Evolutionary conservation across 2,888 invertebrate species (phyloP).

Genomic region (Ecliptopera silaceata): DNA sequence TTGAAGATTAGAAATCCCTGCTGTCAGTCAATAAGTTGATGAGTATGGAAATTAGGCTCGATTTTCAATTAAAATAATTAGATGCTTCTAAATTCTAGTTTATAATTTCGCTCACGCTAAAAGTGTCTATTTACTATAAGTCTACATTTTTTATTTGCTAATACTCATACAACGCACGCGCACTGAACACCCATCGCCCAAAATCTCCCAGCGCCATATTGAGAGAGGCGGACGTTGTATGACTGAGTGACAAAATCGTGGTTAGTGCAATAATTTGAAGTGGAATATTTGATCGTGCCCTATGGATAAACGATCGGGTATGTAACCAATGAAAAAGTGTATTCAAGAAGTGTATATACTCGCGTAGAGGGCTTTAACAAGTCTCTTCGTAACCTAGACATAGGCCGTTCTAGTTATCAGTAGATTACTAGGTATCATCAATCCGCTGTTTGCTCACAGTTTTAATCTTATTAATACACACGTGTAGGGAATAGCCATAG

Average conservation of each 20-base stretch:
- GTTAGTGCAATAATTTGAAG: slow-evolving; percentile 82
- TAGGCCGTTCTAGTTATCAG: slow-evolving; percentile 85
- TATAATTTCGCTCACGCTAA: slow-evolving; percentile 47
- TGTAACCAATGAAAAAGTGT: slow-evolving; percentile 72
- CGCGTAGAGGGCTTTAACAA: slow-evolving; percentile 58
- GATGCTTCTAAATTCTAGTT: slow-evolving; percentile 45
- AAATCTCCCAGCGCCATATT: slow-evolving; percentile 89
- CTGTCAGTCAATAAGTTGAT: slow-evolving; percentile 64
- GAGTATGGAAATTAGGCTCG: slow-evolving; percentile 68
- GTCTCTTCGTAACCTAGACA: slow-evolving; percentile 84
- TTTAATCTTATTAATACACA: slow-evolving; percentile 88
- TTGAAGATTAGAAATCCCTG: slow-evolving; percentile 11
- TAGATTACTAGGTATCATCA: slow-evolving; percentile 83
- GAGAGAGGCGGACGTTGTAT: slow-evolving; percentile 89
- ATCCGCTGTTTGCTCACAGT: slow-evolving; percentile 84
- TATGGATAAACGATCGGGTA: slow-evolving; percentile 84
- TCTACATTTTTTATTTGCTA: slow-evolving; percentile 67
- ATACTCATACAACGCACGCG: slow-evolving; percentile 80
- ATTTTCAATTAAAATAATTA: slow-evolving; percentile 55
- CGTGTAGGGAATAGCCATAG: slow-evolving; percentile 85
- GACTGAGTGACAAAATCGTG: slow-evolving; percentile 82
- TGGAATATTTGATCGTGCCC: slow-evolving; percentile 81
- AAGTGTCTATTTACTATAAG: slow-evolving; percentile 45
- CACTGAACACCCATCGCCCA: slow-evolving; percentile 79
- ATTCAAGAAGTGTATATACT: slow-evolving; percentile 52